Base-by-base conservation (phyloP, 2,888 invertebrate species). In the Branchipolynoe longqiensis region DNA sequence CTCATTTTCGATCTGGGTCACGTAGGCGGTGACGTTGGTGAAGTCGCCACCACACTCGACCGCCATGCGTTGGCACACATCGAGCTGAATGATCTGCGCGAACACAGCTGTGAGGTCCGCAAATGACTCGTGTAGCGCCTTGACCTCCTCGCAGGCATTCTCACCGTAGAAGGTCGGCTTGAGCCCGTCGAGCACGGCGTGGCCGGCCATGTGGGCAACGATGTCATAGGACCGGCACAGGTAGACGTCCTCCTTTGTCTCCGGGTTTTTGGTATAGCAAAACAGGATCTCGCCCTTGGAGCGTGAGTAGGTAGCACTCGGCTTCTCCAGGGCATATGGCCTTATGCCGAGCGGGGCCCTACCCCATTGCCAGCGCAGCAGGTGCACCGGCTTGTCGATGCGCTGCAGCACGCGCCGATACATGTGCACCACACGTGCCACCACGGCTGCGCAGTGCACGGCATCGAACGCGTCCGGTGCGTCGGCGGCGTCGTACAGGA, bases 151-250 rank as follows among this genome's bases (percentile, higher is more conserved):
- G 12, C 3, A 48, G 3, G 25, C 41, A 14, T 48, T 18, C 4
- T 48, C 48, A 14, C 48, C 48, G 41, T 62, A 36, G 31, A 58
- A 83, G 18, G 54, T 3, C 14, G 83, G 83, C 25, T 83, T 59
- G 59, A 83, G 59, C 22, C 62, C 83, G 40, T 83, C 83, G 18
- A 83, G 62, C 8, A 83, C 62, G 1, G 83, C 83, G 31, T 83
- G 83, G 6, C 83, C 83, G 0, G 83, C 62, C 62, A 62, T 62
- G 58, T 83, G 83, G n/a, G 83, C 83, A 1, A 83, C 83, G 0
- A 83, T n/a, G 38, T 83, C 83, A 38, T 28, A 62, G 18, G 83
- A 83, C 41, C 83, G 1, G 22, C 59, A 58, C 58, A 62, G 4
- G 64, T 38, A 83, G 12, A 78, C 6, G n/a, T 78, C 48, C 8